Percentiles rank a stretch among this genome's conserved stretches.
Conservation (phyloP, 30 jellyfish, hydroid and myxozoan genomes). For the Clytia hemisphaerica region DNA sequence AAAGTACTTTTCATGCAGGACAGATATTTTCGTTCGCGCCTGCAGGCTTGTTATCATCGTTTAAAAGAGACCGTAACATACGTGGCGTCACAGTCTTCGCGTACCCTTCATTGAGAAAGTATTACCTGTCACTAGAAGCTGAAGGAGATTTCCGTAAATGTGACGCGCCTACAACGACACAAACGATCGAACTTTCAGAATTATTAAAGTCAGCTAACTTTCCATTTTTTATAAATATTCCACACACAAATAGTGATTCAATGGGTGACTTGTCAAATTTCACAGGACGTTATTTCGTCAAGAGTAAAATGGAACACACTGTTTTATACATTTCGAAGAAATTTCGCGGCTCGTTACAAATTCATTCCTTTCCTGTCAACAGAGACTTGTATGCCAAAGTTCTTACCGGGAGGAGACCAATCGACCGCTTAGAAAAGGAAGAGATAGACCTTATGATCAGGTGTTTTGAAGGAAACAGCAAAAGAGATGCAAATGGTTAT, state of each 20-base stretch:
- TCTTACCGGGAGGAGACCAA: not conserved
- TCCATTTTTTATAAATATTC: constrained; percentile 3
- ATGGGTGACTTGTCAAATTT: not conserved
- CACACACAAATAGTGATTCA: not conserved
- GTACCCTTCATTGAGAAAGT: constrained; percentile 5
- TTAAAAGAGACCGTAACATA: constrained; percentile 23
- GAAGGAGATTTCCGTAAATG: constrained; percentile 18
- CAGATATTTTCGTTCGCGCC: constrained; percentile 29
- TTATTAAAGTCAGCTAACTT: not conserved
- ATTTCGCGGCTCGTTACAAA: not conserved
- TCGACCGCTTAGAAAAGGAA: not conserved
- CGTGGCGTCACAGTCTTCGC: constrained; percentile 14
- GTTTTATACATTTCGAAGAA: constrained; percentile 4
- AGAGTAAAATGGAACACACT: not conserved
- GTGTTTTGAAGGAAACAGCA: not conserved
- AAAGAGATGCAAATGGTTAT: not conserved
- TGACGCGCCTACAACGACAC: constrained; percentile 4
- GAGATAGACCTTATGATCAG: not conserved
- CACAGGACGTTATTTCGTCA: not conserved
- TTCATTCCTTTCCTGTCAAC: constrained; percentile 2
- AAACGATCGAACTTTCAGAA: not conserved
- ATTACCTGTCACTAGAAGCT: not conserved
- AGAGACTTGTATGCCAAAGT: not conserved
- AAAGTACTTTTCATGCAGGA: not conserved
- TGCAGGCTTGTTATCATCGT: not conserved